Base-by-base conservation (phyloP, 2,797 vertebrate genomes). In the Cyclura pinguis region DNA sequence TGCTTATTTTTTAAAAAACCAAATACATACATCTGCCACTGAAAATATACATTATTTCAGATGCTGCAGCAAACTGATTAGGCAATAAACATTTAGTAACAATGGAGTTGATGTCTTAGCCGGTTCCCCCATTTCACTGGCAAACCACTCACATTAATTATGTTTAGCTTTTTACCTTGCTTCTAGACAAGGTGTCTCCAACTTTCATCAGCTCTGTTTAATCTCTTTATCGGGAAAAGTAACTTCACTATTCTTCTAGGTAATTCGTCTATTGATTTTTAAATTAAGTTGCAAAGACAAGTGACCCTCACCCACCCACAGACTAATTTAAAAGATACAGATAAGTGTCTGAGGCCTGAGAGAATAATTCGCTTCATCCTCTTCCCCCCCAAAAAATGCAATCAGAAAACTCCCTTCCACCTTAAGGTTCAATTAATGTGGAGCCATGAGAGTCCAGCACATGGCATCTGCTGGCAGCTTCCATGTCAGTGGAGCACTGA, bases 111-210 rank as follows among this genome's bases (percentile, higher is more conserved):
- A 47, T 47, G 24, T 57, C 35, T 59, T 14, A 50, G 52, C 73
- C 42, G 29, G 64, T 89, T 77, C 6, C 73, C 4, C 52, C 52
- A 32, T 47, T 72, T 35, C 35, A 32, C 57, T 72, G 59, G 74
- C 76, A 85, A 80, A 12, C 18, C 20, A 69, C 47, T 72, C 14
- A 18, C 12, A 22, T 84, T 59, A 73, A 90, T 62, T 47, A 73
- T 73, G 29, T 74, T 86, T 90, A 90, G 42, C 42, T 80, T 90
- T 73, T 81, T 81, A 80, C 38, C 29, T 47, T 35, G 52, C 22
- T 38, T 90, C 64, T 16, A 35, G 38, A 73, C n/a, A 62, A 62
- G 84, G 3, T 12, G 22, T 59, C 64, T 35, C 47, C n/a, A 35
- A 59, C 38, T 1, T 22, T 74, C 57, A 78, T 10, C 20, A 24